Evolutionary conservation across 2,888 invertebrate species (phyloP).

Genomic region (Dasysyrphus albostriatus): DNA sequence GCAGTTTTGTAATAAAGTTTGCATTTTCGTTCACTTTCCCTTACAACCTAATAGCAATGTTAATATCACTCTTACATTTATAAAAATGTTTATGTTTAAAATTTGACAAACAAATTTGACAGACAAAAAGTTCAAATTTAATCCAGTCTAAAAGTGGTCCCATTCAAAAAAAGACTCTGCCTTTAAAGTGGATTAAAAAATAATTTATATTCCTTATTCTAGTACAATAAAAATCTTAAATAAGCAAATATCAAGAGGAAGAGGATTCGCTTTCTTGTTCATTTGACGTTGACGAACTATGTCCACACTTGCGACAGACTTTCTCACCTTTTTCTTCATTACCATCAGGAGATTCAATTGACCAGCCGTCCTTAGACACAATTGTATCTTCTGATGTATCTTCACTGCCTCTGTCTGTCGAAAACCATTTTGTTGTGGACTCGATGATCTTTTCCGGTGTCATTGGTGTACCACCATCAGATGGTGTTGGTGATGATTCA

Average conservation of each 20-base stretch:
- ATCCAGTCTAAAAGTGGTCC: conserved; percentile 10
- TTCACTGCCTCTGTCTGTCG: conserved; percentile 39
- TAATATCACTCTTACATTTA: not conserved
- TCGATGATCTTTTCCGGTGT: conserved; percentile 33
- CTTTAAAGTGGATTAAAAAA: conserved; percentile 9
- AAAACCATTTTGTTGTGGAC: conserved; percentile 44
- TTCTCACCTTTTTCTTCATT: not conserved
- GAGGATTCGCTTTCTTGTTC: conserved; percentile 52
- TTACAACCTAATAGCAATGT: not conserved
- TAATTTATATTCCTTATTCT: not conserved
- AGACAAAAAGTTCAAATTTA: not conserved
- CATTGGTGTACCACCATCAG: conserved; percentile 58
- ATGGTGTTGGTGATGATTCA: conserved; percentile 68
- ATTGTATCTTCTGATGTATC: conserved; percentile 48
- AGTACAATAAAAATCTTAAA: conserved; percentile 24
- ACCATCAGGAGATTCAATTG: conserved; percentile 57
- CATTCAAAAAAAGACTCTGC: not conserved
- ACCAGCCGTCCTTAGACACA: conserved; percentile 72
- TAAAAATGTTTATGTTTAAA: not conserved
- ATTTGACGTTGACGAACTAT: conserved; percentile 39
- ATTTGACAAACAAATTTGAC: not conserved
- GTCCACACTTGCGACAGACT: conserved; percentile 64
- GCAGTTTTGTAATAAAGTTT: conserved; percentile 63
- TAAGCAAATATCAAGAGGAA: conserved; percentile 58
- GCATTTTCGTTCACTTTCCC: conserved; percentile 24